Percentiles rank a stretch among this genome's conserved stretches.
Conservation (phyloP, 2,113 vertebrate genomes). For the Boleophthalmus pectinirostris region DNA sequence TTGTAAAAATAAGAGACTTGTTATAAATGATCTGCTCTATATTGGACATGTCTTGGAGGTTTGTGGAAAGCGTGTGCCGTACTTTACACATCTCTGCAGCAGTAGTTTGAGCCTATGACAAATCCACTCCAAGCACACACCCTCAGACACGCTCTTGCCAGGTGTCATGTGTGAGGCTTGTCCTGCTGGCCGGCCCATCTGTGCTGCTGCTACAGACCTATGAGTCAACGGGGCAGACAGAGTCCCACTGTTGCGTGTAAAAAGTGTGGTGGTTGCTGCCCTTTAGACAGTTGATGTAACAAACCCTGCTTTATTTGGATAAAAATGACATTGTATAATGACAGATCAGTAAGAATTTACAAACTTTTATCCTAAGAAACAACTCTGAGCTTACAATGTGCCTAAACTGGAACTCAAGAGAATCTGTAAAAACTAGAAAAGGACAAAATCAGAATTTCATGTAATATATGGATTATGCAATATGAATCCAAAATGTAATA, state of each 20-base stretch:
- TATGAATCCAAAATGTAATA: too few species aligned
- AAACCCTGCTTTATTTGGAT: neutral
- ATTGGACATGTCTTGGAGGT: constrained; percentile 13
- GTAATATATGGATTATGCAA: too few species aligned
- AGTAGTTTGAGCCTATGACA: constrained; percentile 51
- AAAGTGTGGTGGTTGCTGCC: constrained; percentile 27
- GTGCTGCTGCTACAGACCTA: constrained; percentile 45
- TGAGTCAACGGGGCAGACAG: constrained; percentile 56
- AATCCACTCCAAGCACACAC: constrained; percentile 40
- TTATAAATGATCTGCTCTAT: neutral
- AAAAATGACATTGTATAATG: neutral
- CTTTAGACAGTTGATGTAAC: constrained; percentile 1
- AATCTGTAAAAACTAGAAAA: too few species aligned
- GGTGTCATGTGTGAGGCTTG: constrained; percentile 63
- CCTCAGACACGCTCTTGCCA: constrained; percentile 46
- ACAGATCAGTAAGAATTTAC: neutral
- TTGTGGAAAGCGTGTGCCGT: constrained; percentile 21
- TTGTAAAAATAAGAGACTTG: neutral
- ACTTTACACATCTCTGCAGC: constrained; percentile 13
- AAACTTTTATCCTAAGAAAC: neutral
- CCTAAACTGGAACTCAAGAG: too few species aligned
- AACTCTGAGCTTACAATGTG: neutral
- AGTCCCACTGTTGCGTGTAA: constrained; percentile 41
- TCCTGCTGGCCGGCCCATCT: constrained; percentile 67
- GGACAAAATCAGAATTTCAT: too few species aligned